phyloP scores from a whole-genome alignment of 1,140 invertebrate genomes.

The Bicyclus anynana region DNA sequence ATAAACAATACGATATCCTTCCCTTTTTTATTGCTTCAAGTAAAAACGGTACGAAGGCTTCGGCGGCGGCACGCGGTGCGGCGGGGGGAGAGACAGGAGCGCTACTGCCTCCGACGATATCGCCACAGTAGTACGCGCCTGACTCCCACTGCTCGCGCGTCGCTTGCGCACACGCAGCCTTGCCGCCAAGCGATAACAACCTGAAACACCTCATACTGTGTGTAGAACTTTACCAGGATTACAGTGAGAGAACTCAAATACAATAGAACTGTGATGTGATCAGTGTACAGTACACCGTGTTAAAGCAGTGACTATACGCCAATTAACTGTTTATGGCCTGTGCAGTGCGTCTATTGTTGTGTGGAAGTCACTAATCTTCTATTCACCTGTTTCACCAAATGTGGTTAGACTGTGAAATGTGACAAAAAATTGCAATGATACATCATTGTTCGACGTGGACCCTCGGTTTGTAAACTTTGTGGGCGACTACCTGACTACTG shows the following conservation, averaged over 20 bases:
- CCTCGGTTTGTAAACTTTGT: conserved; percentile 63
- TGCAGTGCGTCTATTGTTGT: conserved; percentile 62
- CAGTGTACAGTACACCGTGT: conserved; percentile 34
- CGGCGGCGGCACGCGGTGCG: conserved; percentile 33
- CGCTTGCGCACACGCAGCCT: conserved; percentile 56
- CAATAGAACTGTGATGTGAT: conserved; percentile 29
- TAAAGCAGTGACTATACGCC: conserved; percentile 42
- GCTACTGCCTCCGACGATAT: conserved; percentile 65
- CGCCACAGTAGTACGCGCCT: conserved; percentile 66
- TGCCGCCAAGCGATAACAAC: conserved; percentile 35
- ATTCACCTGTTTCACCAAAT: conserved; percentile 66
- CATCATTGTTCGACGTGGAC: conserved; percentile 45
- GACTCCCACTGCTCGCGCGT: conserved; percentile 59
- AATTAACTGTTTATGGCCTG: conserved; percentile 68
- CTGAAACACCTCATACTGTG: conserved; percentile 33
- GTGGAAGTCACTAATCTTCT: conserved; percentile 62
- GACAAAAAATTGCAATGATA: conserved; percentile 72
- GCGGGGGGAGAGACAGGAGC: conserved; percentile 51
- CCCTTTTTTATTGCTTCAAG: conserved; percentile 70
- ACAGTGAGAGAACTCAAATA: conserved; percentile 52
- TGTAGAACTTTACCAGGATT: conserved; percentile 49
- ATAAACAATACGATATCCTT: conserved; percentile 71
- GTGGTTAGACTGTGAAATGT: conserved; percentile 71
- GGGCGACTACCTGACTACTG: conserved; percentile 65
- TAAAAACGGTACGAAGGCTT: conserved; percentile 68